These are phyloP conservation scores for Drosophila leonis DNA, from an alignment of 2,888 invertebrate species.

Conservation along the genomic window DNA sequence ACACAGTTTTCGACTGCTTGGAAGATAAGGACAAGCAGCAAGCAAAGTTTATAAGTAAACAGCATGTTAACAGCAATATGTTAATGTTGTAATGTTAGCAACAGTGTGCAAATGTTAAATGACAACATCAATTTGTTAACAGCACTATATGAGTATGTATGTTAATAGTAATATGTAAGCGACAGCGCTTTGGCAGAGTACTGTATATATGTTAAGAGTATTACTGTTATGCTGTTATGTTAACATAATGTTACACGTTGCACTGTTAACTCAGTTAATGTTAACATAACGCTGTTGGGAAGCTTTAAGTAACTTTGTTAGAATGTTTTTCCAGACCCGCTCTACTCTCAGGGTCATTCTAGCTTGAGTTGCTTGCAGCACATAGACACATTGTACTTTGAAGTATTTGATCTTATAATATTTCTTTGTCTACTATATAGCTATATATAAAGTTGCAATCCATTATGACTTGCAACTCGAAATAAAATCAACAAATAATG, in stretches of 20 bases:
- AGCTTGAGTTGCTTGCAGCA: neutral
- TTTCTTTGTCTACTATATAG: neutral
- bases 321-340: neutral
- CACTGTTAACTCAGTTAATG: neutral
- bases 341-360: neutral
- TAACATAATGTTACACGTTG: too few species aligned
- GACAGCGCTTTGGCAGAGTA: neutral
- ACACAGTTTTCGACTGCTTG: neutral
- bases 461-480: neutral
- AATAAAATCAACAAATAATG: conserved; percentile 1
- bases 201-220: too few species aligned
- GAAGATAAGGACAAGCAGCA: too few species aligned
- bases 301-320: neutral
- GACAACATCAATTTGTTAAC: neutral
- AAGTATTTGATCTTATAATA: neutral
- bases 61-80: neutral
- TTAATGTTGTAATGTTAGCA: neutral
- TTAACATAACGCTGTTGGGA: neutral
- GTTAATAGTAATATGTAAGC: neutral
- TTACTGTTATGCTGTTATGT: too few species aligned
- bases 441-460: neutral
- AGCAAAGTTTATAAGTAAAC: neutral
- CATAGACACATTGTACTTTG: neutral
- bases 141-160: neutral
- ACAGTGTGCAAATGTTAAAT: neutral